Evolutionary conservation across 2,888 invertebrate genomes (phyloP), one percentile per base, ranked within the genome.

Genomic region (Drosophila multiciliata): DNA sequence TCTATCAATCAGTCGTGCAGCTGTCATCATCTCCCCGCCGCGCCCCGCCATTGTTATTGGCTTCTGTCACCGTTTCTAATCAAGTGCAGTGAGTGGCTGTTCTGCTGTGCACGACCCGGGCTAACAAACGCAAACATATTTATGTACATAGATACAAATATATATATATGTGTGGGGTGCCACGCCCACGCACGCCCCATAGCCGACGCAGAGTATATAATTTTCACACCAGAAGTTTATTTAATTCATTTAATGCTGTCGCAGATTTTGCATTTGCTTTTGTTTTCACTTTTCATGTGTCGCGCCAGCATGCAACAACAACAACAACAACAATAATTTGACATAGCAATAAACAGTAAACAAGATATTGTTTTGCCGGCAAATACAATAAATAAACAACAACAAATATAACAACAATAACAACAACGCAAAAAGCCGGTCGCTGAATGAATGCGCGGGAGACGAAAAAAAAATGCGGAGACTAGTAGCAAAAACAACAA

Each of bases 41-140:
- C n/a, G 0, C 7, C 32, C 23, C 15, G 6, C 26, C 33, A 55
- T 50, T 33, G 32, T 32, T 33, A 29, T 33, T 52, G 7, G 49
- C 20, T 70, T 45, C 73, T 76, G 84, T 87, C 89, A 78, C 82
- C 82, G 85, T 69, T 87, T 87, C 66, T 72, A 83, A 87, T 84
- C 84, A 87, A 73, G 36, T 75, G 75, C 79, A 78, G 52, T 38
- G 42, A 38, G 15, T 50, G 40, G 36, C 48, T n/a, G n/a, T n/a
- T n/a, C n/a, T n/a, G n/a, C n/a, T n/a, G n/a, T n/a, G n/a, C n/a
- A n/a, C n/a, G n/a, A n/a, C n/a, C 76, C 64, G 33, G 75, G 64
- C 23, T 49, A 75, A 75, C 61, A 65, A 64, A 57, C 11, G 20
- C 15, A 17, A 20, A 45, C 15, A 54, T 17, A 4, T 7, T 29